Evolutionary conservation across 2,113 vertebrate genomes (phyloP), one percentile per base, ranked within the genome.

Genomic region (Epinephelus moara): DNA sequence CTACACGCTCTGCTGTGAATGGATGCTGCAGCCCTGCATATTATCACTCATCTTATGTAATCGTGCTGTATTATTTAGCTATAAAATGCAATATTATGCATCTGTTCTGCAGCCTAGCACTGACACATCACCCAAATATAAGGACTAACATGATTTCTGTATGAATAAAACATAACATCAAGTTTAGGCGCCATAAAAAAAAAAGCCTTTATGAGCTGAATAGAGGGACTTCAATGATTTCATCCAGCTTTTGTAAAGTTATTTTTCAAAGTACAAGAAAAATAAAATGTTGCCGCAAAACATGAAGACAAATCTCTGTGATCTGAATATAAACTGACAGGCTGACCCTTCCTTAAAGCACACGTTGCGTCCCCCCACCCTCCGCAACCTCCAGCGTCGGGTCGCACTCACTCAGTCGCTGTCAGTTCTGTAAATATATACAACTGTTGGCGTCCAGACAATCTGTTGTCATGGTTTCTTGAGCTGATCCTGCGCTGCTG

Each of bases 241-340:
- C n/a, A 76, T 71, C 15, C 47, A 25, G 42, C 23, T 50, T 79
- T 45, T 50, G 12, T 45, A 30, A 53, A 57, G 42, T 18, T 53
- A 0, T 78, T 30, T 62, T 59, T 1, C 42, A n/a, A 50, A 37
- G 10, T 27, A 30, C 30, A 30, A 30, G 30, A 30, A 30, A 33
- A 61, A 56, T 6, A 10, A 57, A 63, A 73, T 61, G 37, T 64
- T 37, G 56, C 37, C 12, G 0, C 55, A 73, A 15, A 3, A 42
- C 74, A 56, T 60, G 23, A 80, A 30, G 52, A 37, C 55, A 71
- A 57, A 66, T 57, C 62, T 27, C 0, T 1, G 55, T 77, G 47
- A 78, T 49, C 9, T 21, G n/a, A 42, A 86, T 30, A 12, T 56
- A 9, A 50, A 27, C 30, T 59, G 80, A 81, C 75, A 88, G 74